Base-by-base conservation (phyloP, 2,888 invertebrate genomes). In the Agriopis leucophaearia region DNA sequence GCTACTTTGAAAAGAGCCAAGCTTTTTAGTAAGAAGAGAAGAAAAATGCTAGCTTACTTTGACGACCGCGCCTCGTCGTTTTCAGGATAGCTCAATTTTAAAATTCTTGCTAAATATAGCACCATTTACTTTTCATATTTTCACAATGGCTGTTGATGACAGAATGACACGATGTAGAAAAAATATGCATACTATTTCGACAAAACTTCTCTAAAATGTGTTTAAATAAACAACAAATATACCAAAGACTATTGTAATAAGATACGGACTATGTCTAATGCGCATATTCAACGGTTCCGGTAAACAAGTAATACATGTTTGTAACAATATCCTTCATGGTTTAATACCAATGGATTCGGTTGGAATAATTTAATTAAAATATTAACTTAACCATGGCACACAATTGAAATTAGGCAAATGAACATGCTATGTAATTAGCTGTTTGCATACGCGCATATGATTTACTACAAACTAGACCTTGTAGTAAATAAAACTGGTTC, bases 371-470 rank as follows among this genome's bases (percentile, higher is more conserved):
- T 66, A 64, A 66, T 72, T 70, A 70, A 57, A 59, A 67, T 40
- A 63, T 66, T 62, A 66, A 64, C 55, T 62, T 70, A 70, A 62
- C 70, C 67, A 67, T 68, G 70, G 66, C 64, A 71, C 51, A 66
- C 66, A 70, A 70, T 57, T 63, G 64, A 61, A 72, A 69, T 64
- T 64, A 66, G 57, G 64, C 56, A 71, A 61, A 69, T 62, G 40
- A 64, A 58, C n/a, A 40, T 35, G 47, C 54, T 54, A 15, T 45
- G 48, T 66, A 67, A 47, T 58, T 58, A 48, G 35, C 27, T 56
- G 52, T 66, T 42, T 52, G 38, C 48, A 45, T 58, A 64, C 62
- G 60, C 66, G 51, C 50, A 54, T 56, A 42, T 64, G 63, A 66
- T 67, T 68, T 61, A 65, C 64, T 52, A 58, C 67, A 58, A 67